Evolutionary conservation across 1,140 invertebrate species (phyloP), one percentile per base, ranked within the genome.

Genomic region (Drosophila quadrilineata): DNA sequence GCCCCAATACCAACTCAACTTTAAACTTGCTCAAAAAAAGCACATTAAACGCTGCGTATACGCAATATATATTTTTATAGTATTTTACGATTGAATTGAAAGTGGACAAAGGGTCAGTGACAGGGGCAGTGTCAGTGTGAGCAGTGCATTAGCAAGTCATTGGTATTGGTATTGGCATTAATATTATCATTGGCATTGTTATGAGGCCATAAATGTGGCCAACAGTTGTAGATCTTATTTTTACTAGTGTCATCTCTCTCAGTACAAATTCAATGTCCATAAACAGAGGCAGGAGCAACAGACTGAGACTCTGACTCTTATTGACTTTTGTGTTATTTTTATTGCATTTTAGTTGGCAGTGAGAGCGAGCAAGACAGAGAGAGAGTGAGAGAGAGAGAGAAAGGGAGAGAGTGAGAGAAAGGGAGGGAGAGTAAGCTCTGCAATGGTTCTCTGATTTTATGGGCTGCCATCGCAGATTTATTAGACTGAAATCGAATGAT

Each of bases 291-390:
- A 60, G 54, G n/a, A 38, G 50, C 43, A 38, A 12, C 19, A 62
- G 48, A 41, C 49, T 52, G 12, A 16, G 14, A 10, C 22, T 28
- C 38, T 82, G 69, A n/a, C n/a, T n/a, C n/a, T n/a, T n/a, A n/a
- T 82, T 82, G 77, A 84, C 76, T 76, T 72, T 82, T 57, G 75
- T 76, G 69, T 70, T 50, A 64, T 63, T 84, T 84, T 84, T 84
- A 84, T 84, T 63, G 62, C 79, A 70, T 48, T 82, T 82, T 73
- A 82, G 73, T 82, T 85, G 65, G 59, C 38, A 70, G 63, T 4
- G 22, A 53, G 52, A 31, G n/a, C n/a, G n/a, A n/a, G n/a, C n/a
- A n/a, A n/a, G n/a, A n/a, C n/a, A n/a, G n/a, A n/a, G n/a, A n/a
- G n/a, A n/a, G n/a, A n/a, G n/a, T n/a, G n/a, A n/a, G n/a, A n/a